Evolutionary conservation across 2,888 invertebrate genomes (phyloP), one percentile per base, ranked within the genome.

Genomic region (Teleogryllus oceanicus): DNA sequence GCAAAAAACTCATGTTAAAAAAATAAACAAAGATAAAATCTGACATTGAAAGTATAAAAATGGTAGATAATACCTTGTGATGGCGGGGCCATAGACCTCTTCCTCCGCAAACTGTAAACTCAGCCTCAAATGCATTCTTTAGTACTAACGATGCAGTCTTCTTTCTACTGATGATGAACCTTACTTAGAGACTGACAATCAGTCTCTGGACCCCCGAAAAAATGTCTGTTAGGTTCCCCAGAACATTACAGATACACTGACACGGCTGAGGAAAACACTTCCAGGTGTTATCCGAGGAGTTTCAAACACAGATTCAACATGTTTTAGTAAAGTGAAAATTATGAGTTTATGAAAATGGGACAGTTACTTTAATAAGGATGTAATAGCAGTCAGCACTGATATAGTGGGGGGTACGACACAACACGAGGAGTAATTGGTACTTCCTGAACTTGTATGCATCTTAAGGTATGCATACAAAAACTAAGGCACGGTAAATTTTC

Each of bases 121-220:
- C 83, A 82, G 83, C 83, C 82, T 83, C 83, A 83, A 83, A 83
- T 82, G 83, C 82, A 82, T 83, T 82, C 82, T 82, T 82, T 83
- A 83, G 83, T 81, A 82, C 82, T 83, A 83, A 81, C 80, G 82
- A 77, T 81, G 82, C 80, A 80, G 80, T 83, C 83, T 83, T 82
- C 82, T 81, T 78, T 80, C 82, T 83, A 80, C 80, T 78, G 80
- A 80, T 79, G 82, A 78, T 82, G 81, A 81, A 78, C 80, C 80
- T 82, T 81, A 81, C 80, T 81, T 80, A 78, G 81, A 81, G 79
- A 81, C 80, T 81, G 81, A 78, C 49, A 78, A 74, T 79, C 82
- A 82, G 82, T 82, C 82, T 80, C 78, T 78, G 79, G 76, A 77
- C 80, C 81, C 81, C 81, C 81, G 79, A 80, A 81, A 81, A 81